These are phyloP conservation scores for Anastrepha obliqua DNA, from an alignment of 1,140 invertebrate genomes.

Conservation along the genomic window DNA sequence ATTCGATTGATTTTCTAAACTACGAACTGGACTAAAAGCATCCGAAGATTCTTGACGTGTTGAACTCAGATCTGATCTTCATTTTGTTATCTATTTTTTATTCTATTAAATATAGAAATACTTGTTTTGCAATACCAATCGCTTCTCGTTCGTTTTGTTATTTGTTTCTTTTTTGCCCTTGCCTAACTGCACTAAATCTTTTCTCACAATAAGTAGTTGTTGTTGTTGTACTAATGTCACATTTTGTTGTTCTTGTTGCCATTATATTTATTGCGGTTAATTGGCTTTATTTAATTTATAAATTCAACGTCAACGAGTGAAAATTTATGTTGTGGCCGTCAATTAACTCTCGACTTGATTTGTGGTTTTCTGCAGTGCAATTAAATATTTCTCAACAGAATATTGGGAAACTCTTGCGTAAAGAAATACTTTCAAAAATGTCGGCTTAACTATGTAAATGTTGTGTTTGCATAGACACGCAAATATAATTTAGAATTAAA, in stretches of 20 bases:
- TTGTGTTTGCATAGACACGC: too few species aligned
- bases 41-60: too few species aligned
- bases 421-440: not conserved
- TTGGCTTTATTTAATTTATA: conserved; percentile 26
- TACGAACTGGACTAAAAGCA: too few species aligned
- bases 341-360: not conserved
- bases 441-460: not conserved
- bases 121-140: too few species aligned
- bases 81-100: too few species aligned
- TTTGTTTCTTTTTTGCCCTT: not conserved
- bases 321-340: not conserved
- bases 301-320: not conserved
- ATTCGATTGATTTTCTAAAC: too few species aligned
- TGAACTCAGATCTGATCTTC: too few species aligned
- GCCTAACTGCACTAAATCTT: not conserved
- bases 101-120: too few species aligned
- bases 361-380: not conserved
- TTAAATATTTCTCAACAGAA: not conserved
- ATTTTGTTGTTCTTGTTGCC: not conserved
- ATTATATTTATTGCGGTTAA: not conserved
- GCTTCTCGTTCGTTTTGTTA: too few species aligned
- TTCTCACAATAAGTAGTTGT: not conserved
- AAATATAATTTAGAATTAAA: too few species aligned
- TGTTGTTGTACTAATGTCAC: not conserved
- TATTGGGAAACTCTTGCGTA: not conserved